These are phyloP conservation scores for Apodemia hepburni DNA, from an alignment of 2,888 invertebrate genomes.

Conservation along the genomic window DNA sequence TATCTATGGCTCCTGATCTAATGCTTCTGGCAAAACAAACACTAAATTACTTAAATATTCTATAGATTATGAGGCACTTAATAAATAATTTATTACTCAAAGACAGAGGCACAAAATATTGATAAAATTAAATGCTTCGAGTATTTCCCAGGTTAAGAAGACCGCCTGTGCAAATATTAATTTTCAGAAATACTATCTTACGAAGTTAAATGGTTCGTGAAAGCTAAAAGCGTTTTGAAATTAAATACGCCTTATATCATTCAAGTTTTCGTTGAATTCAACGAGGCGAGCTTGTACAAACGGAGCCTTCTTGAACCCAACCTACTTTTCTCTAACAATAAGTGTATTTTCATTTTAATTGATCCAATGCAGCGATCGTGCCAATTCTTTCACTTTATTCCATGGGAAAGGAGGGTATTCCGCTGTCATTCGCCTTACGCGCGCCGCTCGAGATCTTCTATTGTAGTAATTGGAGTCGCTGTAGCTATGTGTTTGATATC, in stretches of 20 bases:
- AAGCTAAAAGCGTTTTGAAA: slow-evolving; percentile 48
- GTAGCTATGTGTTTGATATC: slow-evolving; percentile 64
- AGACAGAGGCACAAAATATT: slow-evolving; percentile 23
- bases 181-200: slow-evolving; percentile 6
- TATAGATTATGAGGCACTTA: slow-evolving; percentile 29
- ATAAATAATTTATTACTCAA: slow-evolving; percentile 21
- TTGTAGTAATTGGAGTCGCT: slow-evolving; percentile 63
- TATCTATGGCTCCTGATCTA: slow-evolving; percentile 42
- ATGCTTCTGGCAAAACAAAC: slow-evolving; percentile 52
- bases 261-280: slow-evolving; percentile 61
- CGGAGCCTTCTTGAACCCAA: slow-evolving; percentile 64
- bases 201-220: slow-evolving; percentile 44
- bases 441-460: slow-evolving; percentile 61
- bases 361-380: slow-evolving; percentile 85
- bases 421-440: slow-evolving; percentile 58
- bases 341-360: slow-evolving; percentile 38
- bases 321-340: slow-evolving; percentile 54
- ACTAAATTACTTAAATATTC: slow-evolving; percentile 29
- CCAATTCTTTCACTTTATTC: slow-evolving; percentile 87
- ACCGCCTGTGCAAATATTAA: slow-evolving; percentile 12
- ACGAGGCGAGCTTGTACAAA: slow-evolving; percentile 46
- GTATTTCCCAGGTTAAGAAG: slow-evolving; percentile 30
- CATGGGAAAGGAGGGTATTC: slow-evolving; percentile 87
- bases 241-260: slow-evolving; percentile 34
- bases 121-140: slow-evolving; percentile 30